phyloP scores from a whole-genome alignment of 2,113 vertebrate genomes.

The Eidolon helvum region DNA sequence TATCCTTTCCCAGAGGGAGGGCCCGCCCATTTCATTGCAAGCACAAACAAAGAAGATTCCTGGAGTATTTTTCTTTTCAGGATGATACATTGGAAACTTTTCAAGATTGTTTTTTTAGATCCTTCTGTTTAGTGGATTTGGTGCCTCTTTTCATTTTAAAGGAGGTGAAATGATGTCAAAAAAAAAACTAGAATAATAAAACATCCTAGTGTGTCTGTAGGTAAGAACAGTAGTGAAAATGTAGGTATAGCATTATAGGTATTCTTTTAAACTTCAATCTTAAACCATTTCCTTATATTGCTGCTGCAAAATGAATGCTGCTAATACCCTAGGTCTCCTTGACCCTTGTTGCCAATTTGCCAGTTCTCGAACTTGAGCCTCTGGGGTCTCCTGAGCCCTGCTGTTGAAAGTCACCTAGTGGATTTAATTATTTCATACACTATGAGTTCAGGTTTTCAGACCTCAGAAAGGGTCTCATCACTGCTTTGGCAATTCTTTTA shows the following conservation, averaged over 20 bases:
- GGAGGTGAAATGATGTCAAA: not conserved
- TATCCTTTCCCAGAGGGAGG: not conserved
- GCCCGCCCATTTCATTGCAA: not conserved
- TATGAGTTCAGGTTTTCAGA: not conserved
- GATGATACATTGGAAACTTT: not conserved
- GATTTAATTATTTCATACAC: not conserved
- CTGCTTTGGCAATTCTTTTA: not conserved
- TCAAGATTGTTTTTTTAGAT: not conserved
- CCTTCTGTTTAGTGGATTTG: not conserved
- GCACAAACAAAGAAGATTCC: not conserved
- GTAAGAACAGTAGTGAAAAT: not conserved
- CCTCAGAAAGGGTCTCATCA: not conserved
- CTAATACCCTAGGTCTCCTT: not conserved
- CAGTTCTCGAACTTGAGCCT: not conserved
- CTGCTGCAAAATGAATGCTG: not conserved
- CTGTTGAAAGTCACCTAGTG: not conserved
- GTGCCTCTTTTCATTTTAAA: slow-evolving; percentile 11
- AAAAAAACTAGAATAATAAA: not conserved
- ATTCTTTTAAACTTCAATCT: not conserved
- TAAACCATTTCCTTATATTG: not conserved
- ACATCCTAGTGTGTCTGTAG: not conserved
- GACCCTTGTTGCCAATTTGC: not conserved
- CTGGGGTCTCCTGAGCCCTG: not conserved
- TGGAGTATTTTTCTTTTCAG: not conserved
- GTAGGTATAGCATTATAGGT: not conserved